Conservation (phyloP, 2,888 invertebrate species). For the Caenorhabditis angaria region DNA sequence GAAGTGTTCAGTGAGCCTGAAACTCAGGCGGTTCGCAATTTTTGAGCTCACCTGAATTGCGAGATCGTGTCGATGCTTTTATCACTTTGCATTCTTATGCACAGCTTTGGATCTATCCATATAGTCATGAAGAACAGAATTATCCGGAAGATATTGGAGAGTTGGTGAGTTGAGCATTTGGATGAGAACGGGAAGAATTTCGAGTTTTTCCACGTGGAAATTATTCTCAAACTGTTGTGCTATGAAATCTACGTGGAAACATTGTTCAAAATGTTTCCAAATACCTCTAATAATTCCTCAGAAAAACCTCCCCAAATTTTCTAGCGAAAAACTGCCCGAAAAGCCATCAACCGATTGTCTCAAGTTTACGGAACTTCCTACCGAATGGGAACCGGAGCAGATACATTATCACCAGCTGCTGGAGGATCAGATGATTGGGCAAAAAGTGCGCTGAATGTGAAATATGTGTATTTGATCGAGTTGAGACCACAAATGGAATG, state of each 20-base stretch:
- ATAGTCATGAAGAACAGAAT: slow-evolving; percentile 60
- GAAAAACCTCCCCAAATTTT: too few species aligned
- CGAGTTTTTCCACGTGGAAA: too few species aligned
- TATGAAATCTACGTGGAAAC: too few species aligned
- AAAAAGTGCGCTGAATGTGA: slow-evolving; percentile 65
- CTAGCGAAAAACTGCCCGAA: slow-evolving; percentile 57
- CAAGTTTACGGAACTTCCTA: slow-evolving; percentile 67
- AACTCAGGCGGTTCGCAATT: slow-evolving; percentile 66
- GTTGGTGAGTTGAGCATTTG: slow-evolving; percentile 63
- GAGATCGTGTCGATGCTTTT: slow-evolving; percentile 69
- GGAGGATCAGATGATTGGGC: slow-evolving; percentile 72
- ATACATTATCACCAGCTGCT: slow-evolving; percentile 64
- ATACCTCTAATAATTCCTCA: too few species aligned
- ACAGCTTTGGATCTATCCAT: slow-evolving; percentile 72
- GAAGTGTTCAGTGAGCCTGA: slow-evolving; percentile 72
- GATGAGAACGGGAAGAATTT: too few species aligned
- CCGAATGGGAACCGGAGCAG: slow-evolving; percentile 70
- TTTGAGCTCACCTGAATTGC: slow-evolving; percentile 58
- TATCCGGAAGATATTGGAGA: slow-evolving; percentile 68
- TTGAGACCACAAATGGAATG: slow-evolving; percentile 66
- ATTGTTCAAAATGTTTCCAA: too few species aligned
- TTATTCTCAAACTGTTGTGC: too few species aligned
- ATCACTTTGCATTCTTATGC: slow-evolving; percentile 72
- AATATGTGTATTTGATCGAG: slow-evolving; percentile 70
- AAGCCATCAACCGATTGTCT: slow-evolving; percentile 56